Conservation (phyloP, 2,888 invertebrate genomes). For the Chromoteleia sp. region DNA sequence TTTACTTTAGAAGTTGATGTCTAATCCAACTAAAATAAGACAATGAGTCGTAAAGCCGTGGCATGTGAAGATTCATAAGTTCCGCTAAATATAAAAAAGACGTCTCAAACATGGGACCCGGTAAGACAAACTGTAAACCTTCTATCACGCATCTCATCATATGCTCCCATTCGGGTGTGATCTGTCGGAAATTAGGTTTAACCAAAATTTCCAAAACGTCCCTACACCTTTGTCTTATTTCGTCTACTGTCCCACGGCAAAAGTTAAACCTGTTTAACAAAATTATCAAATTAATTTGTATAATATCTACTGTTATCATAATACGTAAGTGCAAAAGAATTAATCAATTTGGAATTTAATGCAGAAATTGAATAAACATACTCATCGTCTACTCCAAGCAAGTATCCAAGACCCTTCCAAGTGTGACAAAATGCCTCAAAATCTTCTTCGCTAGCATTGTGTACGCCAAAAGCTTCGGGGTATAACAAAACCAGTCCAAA, state of each 20-base stretch:
- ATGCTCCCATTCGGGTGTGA: constrained; percentile 83
- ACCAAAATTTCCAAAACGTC: constrained; percentile 79
- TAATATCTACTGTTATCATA: too few relatives aligned
- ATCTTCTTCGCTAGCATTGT: constrained; percentile 82
- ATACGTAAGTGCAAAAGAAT: too few relatives aligned
- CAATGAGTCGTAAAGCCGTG: constrained; percentile 72
- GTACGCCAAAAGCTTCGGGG: constrained; percentile 84
- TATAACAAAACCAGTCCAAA: constrained; percentile 84
- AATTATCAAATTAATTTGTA: too few relatives aligned
- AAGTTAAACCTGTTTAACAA: constrained; percentile 81
- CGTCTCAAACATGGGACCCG: constrained; percentile 75
- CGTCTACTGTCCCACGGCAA: constrained; percentile 81
- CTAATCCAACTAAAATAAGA: not conserved
- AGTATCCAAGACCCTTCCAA: constrained; percentile 85
- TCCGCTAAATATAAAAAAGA: constrained; percentile 78
- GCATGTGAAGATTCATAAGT: constrained; percentile 76
- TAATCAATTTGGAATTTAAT: too few relatives aligned
- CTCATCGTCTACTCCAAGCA: constrained; percentile 85
- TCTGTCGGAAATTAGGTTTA: constrained; percentile 79
- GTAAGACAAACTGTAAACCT: constrained; percentile 79
- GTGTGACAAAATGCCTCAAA: constrained; percentile 86
- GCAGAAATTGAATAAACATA: too few relatives aligned
- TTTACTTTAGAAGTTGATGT: not conserved
- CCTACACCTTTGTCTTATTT: constrained; percentile 77
- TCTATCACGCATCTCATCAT: constrained; percentile 82